Percentiles rank a stretch among this genome's conserved stretches.
These are phyloP conservation scores for Corythoichthys haematopterus DNA, from an alignment of 2,113 vertebrate species.

Conservation along the genomic window DNA sequence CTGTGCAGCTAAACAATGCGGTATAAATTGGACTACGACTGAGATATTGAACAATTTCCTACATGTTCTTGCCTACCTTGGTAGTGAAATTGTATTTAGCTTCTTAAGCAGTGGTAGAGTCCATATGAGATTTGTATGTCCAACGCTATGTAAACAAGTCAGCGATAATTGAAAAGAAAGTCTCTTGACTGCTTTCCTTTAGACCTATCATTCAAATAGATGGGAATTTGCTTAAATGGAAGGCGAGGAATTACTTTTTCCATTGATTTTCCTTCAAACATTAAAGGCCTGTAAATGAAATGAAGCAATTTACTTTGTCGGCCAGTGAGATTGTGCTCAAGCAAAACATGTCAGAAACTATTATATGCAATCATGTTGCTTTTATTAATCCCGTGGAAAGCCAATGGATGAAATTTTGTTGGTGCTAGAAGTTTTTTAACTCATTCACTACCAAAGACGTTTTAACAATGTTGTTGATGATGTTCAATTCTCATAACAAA, in stretches of 20 bases:
- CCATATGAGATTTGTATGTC: conserved; percentile 78
- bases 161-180: conserved; percentile 90
- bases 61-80: conserved; percentile 88
- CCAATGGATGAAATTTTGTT: conserved; percentile 60
- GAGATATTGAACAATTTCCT: conserved; percentile 92
- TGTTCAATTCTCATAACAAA: no score
- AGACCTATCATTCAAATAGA: conserved; percentile 79
- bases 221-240: conserved; percentile 78
- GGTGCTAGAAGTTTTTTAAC: conserved; percentile 43
- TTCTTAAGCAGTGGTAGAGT: conserved; percentile 77
- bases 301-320: conserved; percentile 79
- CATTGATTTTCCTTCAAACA: conserved; percentile 88
- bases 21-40: conserved; percentile 82
- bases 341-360: conserved; percentile 83
- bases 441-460: conserved; percentile 4
- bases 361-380: conserved; percentile 79
- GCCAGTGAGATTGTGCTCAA: conserved; percentile 68
- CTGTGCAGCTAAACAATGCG: conserved; percentile 72
- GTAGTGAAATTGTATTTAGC: conserved; percentile 90
- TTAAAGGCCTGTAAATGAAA: conserved; percentile 85
- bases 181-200: conserved; percentile 80
- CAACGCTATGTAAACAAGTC: conserved; percentile 88
- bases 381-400: conserved; percentile 69
- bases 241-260: conserved; percentile 89
- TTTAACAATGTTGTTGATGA: no score